phyloP scores from a whole-genome alignment of 1,140 invertebrate species.

The Conopomorpha cramerella region DNA sequence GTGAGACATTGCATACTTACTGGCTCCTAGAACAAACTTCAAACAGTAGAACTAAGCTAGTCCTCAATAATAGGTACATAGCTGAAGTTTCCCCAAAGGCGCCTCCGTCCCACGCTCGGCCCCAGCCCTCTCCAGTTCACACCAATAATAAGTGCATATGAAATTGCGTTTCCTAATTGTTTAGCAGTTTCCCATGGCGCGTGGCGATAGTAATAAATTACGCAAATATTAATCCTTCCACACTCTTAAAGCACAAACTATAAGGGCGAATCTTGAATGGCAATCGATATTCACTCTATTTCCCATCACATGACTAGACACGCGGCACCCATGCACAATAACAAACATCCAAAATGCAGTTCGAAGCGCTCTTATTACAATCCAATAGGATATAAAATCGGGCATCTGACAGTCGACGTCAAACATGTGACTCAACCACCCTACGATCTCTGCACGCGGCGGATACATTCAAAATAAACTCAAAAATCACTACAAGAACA shows the following conservation, averaged over 20 bases:
- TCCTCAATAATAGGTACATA: too few relatives aligned
- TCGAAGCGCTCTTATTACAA: constrained; percentile 6
- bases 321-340: not conserved
- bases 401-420: too few relatives aligned
- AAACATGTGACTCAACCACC: too few relatives aligned
- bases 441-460: not conserved
- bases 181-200: constrained; percentile 35
- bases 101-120: constrained; percentile 24
- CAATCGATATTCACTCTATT: not conserved
- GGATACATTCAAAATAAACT: not conserved
- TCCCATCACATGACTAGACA: not conserved
- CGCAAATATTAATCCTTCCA: not conserved
- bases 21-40: too few relatives aligned
- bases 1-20: too few relatives aligned
- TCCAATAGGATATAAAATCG: constrained; percentile 3
- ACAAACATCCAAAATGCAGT: not conserved
- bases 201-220: constrained; percentile 24
- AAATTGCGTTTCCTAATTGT: constrained; percentile 51
- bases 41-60: too few relatives aligned
- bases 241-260: not conserved
- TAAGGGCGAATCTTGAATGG: not conserved
- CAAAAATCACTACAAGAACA: not conserved
- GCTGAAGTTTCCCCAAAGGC: too few relatives aligned
- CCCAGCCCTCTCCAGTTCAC: constrained; percentile 12
- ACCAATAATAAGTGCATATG: constrained; percentile 27